Evolutionary conservation across 2,888 invertebrate species (phyloP).

Genomic region (Melieria picta): DNA sequence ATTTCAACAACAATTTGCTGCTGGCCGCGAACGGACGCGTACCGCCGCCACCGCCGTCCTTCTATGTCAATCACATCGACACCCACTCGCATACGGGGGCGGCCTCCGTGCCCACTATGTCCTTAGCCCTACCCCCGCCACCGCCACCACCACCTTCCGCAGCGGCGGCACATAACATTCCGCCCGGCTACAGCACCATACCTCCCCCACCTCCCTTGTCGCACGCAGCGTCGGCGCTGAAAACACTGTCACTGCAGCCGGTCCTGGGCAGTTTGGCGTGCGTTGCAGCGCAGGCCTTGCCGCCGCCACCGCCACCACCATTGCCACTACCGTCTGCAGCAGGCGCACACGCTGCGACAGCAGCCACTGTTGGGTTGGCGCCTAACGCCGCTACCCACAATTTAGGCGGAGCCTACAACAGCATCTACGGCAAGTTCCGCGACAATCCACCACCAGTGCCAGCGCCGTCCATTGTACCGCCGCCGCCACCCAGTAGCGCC

Average conservation of each 20-base stretch:
- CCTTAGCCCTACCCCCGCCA: conserved; percentile 24
- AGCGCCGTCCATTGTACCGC: conserved; percentile 15
- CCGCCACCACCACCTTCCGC: background rate
- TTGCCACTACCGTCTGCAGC: conserved; percentile 35
- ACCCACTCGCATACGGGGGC: conserved; percentile 4
- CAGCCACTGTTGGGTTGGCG: conserved; percentile 38
- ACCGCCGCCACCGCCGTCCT: conserved; percentile 15
- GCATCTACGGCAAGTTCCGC: conserved; percentile 68
- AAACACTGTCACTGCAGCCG: conserved; percentile 26
- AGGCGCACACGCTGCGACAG: conserved; percentile 38
- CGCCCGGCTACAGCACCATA: background rate
- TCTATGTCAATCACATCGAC: conserved; percentile 14
- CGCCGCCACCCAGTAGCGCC: background rate
- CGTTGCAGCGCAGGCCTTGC: conserved; percentile 50
- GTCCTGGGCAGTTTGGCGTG: conserved; percentile 37
- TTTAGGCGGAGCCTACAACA: conserved; percentile 52
- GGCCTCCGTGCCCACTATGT: conserved; percentile 12
- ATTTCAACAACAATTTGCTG: conserved; percentile 41
- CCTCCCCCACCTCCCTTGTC: conserved; percentile 9
- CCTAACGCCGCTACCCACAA: conserved; percentile 45
- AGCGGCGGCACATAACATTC: background rate
- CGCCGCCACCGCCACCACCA: background rate
- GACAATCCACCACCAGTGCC: conserved; percentile 56
- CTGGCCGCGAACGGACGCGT: conserved; percentile 26
- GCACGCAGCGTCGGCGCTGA: background rate